Percentiles rank a stretch among this genome's conserved stretches.
Conservation (phyloP, 1,140 invertebrate species). For the Samia ricini region DNA sequence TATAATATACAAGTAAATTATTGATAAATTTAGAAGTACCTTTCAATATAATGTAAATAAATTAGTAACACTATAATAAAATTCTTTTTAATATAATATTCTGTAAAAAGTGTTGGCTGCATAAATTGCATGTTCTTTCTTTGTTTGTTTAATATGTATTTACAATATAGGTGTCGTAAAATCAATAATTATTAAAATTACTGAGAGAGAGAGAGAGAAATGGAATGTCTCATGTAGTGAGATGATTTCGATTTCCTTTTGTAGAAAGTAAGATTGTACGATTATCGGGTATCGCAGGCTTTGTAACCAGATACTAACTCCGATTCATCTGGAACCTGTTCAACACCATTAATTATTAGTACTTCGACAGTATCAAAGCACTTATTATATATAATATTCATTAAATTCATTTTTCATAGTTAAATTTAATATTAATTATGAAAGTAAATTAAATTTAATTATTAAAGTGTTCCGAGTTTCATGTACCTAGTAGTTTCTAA, state of each 20-base stretch:
- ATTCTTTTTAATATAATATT: too few species aligned
- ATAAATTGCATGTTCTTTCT: too few species aligned
- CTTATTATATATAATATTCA: not conserved
- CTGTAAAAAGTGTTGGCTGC: too few species aligned
- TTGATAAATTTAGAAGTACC: too few species aligned
- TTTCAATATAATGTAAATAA: too few species aligned
- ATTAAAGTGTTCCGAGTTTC: not conserved
- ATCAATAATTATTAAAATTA: conserved; percentile 61
- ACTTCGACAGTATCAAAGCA: not conserved
- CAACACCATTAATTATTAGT: conserved; percentile 6
- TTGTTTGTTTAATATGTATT: too few species aligned
- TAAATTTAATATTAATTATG: not conserved
- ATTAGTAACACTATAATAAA: too few species aligned
- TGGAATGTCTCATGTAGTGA: conserved; percentile 64
- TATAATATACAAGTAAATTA: too few species aligned
- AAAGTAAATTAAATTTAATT: not conserved
- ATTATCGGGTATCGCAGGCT: conserved; percentile 29
- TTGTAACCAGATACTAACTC: conserved; percentile 1
- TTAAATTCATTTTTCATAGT: not conserved
- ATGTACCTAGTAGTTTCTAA: not conserved
- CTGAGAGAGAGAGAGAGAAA: conserved; percentile 49
- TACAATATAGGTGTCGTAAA: conserved; percentile 8
- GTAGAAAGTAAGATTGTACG: conserved; percentile 72
- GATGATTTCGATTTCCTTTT: conserved; percentile 76
- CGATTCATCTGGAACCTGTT: conserved; percentile 36